Base-by-base conservation (phyloP, 2,113 vertebrate genomes). In the Hippolais icterina region DNA sequence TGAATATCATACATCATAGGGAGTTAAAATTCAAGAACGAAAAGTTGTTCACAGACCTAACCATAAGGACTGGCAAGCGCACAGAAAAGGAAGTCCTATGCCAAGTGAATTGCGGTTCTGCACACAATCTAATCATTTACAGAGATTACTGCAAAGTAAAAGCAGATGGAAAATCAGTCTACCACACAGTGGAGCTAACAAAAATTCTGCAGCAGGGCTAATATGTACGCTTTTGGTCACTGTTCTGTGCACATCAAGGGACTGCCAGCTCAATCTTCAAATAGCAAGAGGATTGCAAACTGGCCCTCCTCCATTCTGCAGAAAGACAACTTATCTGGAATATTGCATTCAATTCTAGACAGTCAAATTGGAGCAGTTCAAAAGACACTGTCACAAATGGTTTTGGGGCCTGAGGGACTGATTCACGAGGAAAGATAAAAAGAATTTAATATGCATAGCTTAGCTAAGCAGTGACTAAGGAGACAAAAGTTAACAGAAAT, bases 371-470 rank as follows among this genome's bases (percentile, higher is more conserved):
- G 19, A 83, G 76, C 60, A 94, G 92, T 89, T 96, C 96, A 96
- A 96, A 96, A 93, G 93, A 93, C 93, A 92, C 76, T 50, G 81
- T 52, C 44, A 89, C 76, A 90, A 96, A 86, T 60, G 56, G 28
- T 83, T 96, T 68, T n/a, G 44, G 27, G 83, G 71, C 93, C 93
- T 6, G 11, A 90, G 90, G 90, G 92, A 95, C 71, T 93, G 96
- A 93, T 90, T 96, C 90, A 93, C 57, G 64, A 93, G 46, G 71
- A 94, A 96, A 94, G 90, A 96, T 94, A 79, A 97, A 96, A 96
- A 95, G 75, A 94, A 96, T 94, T 95, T 92, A 93, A 93, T 81
- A 94, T 92, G 88, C 76, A 89, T 68, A 94, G 59, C 52, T 96
- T 96, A 86, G 88, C 79, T 93, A 93, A 86, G 88, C 71, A 94